These are phyloP conservation scores for Actenoides lindsayi DNA, from an alignment of 2,113 vertebrate genomes.

Conservation along the genomic window DNA sequence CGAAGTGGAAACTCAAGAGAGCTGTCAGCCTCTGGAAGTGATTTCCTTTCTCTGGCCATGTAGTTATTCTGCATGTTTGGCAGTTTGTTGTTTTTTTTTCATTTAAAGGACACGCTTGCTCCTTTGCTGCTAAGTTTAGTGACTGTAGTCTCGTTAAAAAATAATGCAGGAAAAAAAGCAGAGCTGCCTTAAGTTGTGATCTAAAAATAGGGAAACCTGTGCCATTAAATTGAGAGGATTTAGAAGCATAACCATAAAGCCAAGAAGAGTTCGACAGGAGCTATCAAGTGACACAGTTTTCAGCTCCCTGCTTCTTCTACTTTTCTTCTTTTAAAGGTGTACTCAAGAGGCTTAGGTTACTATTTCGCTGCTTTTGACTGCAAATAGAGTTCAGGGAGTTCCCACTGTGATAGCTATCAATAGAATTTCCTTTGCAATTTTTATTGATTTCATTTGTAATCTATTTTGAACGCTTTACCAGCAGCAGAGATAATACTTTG, in stretches of 20 bases:
- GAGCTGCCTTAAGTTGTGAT: slow-evolving; percentile 22
- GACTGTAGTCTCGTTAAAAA: neutral
- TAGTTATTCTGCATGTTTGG: neutral
- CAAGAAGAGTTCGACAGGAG: slow-evolving; percentile 43
- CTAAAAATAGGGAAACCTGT: slow-evolving; percentile 66
- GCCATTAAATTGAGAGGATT: slow-evolving; percentile 57
- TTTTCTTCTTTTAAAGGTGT: slow-evolving; percentile 53
- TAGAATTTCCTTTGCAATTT: neutral
- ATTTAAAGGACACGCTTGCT: neutral
- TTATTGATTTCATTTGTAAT: neutral
- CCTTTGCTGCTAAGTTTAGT: slow-evolving; percentile 20
- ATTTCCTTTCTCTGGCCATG: neutral
- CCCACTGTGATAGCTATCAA: neutral
- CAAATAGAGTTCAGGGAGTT: neutral
- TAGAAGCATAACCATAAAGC: slow-evolving; percentile 57
- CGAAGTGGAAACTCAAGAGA: slow-evolving; percentile 55
- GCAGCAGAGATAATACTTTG: neutral
- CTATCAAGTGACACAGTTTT: slow-evolving; percentile 46
- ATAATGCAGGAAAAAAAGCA: neutral
- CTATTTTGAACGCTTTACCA: neutral
- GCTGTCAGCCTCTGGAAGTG: slow-evolving; percentile 42
- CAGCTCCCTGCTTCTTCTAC: neutral
- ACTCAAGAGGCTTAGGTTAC: neutral
- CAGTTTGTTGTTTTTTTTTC: neutral
- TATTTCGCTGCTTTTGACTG: neutral